phyloP scores from a whole-genome alignment of 2,113 vertebrate genomes.

The Corythoichthys haematopterus region DNA sequence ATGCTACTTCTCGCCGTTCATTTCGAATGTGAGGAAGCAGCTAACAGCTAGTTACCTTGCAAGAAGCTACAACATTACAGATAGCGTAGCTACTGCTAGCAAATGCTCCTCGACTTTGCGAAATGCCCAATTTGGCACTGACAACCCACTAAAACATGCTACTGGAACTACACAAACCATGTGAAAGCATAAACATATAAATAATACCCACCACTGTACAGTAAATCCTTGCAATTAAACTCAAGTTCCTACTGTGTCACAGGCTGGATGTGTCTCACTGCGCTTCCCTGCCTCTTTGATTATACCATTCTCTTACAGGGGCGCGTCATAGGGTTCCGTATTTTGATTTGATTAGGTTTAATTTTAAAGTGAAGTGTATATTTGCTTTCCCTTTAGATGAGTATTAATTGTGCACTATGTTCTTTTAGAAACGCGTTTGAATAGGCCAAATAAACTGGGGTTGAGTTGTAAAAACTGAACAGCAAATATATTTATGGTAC shows the following conservation, averaged over 20 bases:
- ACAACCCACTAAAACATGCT: slow-evolving; percentile 39
- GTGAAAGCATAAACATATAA: slow-evolving; percentile 13
- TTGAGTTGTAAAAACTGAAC: not conserved
- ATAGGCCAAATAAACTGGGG: not conserved
- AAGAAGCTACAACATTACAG: slow-evolving; percentile 25
- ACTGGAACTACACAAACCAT: slow-evolving; percentile 21
- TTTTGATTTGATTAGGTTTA: not conserved
- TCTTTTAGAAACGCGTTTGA: rapidly evolving
- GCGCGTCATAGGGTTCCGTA: slow-evolving; percentile 3
- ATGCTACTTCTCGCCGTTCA: slow-evolving; percentile 55
- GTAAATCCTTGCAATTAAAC: slow-evolving; percentile 62
- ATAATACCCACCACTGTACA: slow-evolving; percentile 58
- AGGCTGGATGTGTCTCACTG: slow-evolving; percentile 70
- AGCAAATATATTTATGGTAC: slow-evolving; percentile 43
- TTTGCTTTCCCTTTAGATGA: not conserved
- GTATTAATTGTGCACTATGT: rapidly evolving
- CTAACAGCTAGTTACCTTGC: slow-evolving; percentile 37
- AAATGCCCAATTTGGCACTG: slow-evolving; percentile 38
- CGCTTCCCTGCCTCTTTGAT: slow-evolving; percentile 62
- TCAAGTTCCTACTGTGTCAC: slow-evolving; percentile 75
- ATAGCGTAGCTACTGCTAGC: slow-evolving; percentile 51
- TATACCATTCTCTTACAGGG: slow-evolving; percentile 48
- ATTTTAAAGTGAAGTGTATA: not conserved
- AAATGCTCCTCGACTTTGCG: slow-evolving; percentile 45
- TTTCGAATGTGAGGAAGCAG: slow-evolving; percentile 16